A percentile compares a stretch with the other conserved stretches of the same genome.
Evolutionary conservation across 2,113 vertebrate genomes (phyloP).

Genomic region (zebrafish (Danio rerio)): DNA sequence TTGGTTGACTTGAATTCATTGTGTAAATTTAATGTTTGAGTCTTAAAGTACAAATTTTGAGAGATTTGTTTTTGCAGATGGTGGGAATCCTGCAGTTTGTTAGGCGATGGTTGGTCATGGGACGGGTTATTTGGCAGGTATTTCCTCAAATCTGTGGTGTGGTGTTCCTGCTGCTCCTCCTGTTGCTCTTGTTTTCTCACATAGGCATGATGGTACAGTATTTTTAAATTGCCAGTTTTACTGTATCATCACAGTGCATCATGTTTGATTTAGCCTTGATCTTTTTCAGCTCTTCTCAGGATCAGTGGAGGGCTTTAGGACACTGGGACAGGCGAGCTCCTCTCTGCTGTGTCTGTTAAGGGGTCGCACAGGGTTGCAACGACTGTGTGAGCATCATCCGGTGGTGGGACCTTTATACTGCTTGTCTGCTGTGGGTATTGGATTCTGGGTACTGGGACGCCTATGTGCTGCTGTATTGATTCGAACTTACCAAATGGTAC

Average conservation of each 20-base stretch:
- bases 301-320: slow-evolving; percentile 71
- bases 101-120: slow-evolving; percentile 74
- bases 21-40: no score
- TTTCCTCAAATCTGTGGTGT: slow-evolving; percentile 68
- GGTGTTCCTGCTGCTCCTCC: slow-evolving; percentile 64
- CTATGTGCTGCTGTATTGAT: slow-evolving; percentile 74
- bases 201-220: slow-evolving; percentile 71
- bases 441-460: slow-evolving; percentile 68
- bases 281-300: slow-evolving; percentile 73
- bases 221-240: not conserved
- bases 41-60: not conserved
- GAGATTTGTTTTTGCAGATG: slow-evolving; percentile 64
- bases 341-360: slow-evolving; percentile 52
- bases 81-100: slow-evolving; percentile 75
- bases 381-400: slow-evolving; percentile 68
- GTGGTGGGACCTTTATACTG: slow-evolving; percentile 70
- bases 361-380: slow-evolving; percentile 54
- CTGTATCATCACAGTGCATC: not conserved
- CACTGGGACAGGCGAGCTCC: slow-evolving; percentile 51
- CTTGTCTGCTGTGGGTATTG: slow-evolving; percentile 59
- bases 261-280: not conserved
- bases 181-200: slow-evolving; percentile 72
- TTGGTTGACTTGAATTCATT: no score
- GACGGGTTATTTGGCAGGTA: slow-evolving; percentile 70
- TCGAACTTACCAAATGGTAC: slow-evolving; percentile 64